These are phyloP conservation scores for Orchesellides sinensis DNA, from an alignment of 2,888 invertebrate genomes.

Conservation along the genomic window DNA sequence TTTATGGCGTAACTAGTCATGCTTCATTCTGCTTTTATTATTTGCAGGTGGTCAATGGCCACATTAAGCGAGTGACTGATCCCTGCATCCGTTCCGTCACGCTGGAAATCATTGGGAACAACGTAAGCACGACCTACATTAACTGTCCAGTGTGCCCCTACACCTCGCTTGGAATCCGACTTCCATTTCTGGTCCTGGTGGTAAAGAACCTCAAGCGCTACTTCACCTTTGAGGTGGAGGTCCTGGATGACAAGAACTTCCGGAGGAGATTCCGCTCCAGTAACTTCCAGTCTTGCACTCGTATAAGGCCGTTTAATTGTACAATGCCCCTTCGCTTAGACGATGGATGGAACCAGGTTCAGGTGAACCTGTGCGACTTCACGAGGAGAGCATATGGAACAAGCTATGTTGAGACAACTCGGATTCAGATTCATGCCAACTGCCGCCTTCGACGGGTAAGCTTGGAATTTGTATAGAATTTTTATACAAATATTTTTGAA, in stretches of 20 bases:
- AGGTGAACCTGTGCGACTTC: conserved; percentile 82
- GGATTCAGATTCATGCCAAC: conserved; percentile 82
- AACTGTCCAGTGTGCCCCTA: conserved; percentile 81
- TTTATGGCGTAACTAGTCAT: too few relatives aligned
- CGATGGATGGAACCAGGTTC: conserved; percentile 82
- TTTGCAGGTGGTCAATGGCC: conserved; percentile 80
- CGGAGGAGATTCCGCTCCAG: conserved; percentile 81
- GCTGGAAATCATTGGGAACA: conserved; percentile 81
- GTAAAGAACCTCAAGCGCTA: conserved; percentile 83
- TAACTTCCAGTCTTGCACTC: conserved; percentile 82
- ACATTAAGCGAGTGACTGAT: conserved; percentile 82
- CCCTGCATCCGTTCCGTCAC: conserved; percentile 82
- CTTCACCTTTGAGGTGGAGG: conserved; percentile 83
- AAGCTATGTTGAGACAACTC: conserved; percentile 81
- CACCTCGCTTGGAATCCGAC: conserved; percentile 81
- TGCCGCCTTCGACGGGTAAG: conserved; percentile 81
- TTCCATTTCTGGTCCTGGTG: conserved; percentile 82
- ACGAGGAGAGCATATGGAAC: conserved; percentile 82
- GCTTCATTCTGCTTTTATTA: too few relatives aligned
- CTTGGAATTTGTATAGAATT: too few relatives aligned
- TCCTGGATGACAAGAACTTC: conserved; percentile 82
- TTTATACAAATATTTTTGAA: conserved; percentile 10
- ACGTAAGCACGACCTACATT: conserved; percentile 82
- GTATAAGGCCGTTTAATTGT: conserved; percentile 83
- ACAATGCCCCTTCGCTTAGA: conserved; percentile 83